Evolutionary conservation across 2,113 vertebrate genomes (phyloP), one percentile per base, ranked within the genome.

Genomic region (Bujurquina vittata): DNA sequence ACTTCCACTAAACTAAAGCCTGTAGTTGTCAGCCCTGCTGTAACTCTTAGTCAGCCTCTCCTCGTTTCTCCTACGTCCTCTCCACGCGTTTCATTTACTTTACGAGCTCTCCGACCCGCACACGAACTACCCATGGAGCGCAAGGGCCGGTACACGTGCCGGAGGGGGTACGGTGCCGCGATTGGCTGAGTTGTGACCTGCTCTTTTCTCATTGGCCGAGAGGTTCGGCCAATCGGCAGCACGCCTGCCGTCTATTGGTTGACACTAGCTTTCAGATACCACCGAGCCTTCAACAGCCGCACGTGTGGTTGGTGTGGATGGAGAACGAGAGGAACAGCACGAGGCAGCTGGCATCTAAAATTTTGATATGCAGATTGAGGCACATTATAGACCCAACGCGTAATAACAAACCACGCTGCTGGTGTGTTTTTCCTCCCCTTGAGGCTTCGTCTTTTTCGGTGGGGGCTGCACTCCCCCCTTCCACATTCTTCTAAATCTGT

Each of bases 251-350:
- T 29, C 9, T 85, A 76, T 95, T 95, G 92, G 94, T 37, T 22
- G n/a, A 31, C n/a, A 7, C 18, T 15, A 12, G 29, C 12, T 61
- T 63, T 49, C 46, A 57, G 73, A 3, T 59, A 67, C 69, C 65
- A 3, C 40, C 75, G n/a, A 46, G n/a, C 49, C 20, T 29, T 26
- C 3, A 1, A 1, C 46, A 0, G 54, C 61, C 0, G 89, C 95
- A 95, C 94, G 94, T 95, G 95, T 77, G 15, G 73, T 5, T 92
- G 87, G 92, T 93, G 91, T 93, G 93, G 93, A 55, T 63, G 37
- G 9, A 18, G 69, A 75, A 52, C 17, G 49, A 59, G 61, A 20
- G 5, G 57, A 54, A 2, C 59, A 57, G 84, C 92, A 91, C 91
- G 87, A 31, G 86, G 88, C 89, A 54, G 10, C 12, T 23, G 49